Conservation (phyloP, 2,888 invertebrate species). For the Crossocerus cetratus region DNA sequence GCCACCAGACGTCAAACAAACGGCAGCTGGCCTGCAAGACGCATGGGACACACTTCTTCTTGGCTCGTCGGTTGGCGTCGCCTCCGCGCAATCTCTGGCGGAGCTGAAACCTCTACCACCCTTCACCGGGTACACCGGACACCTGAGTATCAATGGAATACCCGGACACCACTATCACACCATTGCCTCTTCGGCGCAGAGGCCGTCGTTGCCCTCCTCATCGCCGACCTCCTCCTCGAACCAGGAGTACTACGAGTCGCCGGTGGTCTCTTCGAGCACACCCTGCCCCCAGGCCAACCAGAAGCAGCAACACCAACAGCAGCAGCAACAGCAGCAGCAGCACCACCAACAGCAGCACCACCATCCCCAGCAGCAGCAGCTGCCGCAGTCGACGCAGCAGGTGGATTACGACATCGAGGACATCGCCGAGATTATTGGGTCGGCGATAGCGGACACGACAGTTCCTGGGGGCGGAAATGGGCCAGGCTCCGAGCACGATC, state of each 20-base stretch:
- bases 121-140: conserved; percentile 91
- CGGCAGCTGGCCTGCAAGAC: conserved; percentile 77
- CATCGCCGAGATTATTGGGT: conserved; percentile 91
- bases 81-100: conserved; percentile 83
- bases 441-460: conserved; percentile 92
- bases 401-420: conserved; percentile 86
- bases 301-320: conserved; percentile 63
- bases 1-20: conserved; percentile 71
- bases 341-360: conserved; percentile 81
- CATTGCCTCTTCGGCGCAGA: conserved; percentile 80
- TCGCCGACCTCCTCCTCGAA: conserved; percentile 74
- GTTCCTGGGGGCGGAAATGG: conserved; percentile 83
- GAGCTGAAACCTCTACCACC: conserved; percentile 92
- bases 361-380: conserved; percentile 71
- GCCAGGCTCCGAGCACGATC: conserved; percentile 81
- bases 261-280: conserved; percentile 78
- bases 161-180: conserved; percentile 93
- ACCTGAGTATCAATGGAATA: conserved; percentile 91
- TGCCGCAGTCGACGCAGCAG: conserved; percentile 75
- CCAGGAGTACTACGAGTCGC: conserved; percentile 75
- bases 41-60: conserved; percentile 84
- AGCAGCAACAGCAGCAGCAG: conserved; percentile 67
- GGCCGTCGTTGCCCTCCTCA: conserved; percentile 72
- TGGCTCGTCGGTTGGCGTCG: conserved; percentile 79
- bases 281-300: conserved; percentile 72